Conservation (phyloP, 2,113 vertebrate species). For the Cyprinus carpio region DNA sequence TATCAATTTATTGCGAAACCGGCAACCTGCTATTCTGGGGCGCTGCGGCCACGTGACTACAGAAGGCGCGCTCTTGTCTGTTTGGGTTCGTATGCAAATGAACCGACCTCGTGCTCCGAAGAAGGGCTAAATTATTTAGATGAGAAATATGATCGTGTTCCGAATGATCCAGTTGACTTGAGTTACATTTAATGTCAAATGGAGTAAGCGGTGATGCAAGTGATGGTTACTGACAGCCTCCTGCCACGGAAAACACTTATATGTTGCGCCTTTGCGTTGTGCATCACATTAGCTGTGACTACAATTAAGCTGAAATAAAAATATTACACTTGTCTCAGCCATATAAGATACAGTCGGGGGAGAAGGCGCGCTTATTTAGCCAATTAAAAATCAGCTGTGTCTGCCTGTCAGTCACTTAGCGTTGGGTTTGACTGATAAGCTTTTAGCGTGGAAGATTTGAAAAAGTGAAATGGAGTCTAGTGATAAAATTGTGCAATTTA, state of each 20-base stretch:
- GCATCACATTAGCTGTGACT: not conserved
- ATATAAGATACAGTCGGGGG: not conserved
- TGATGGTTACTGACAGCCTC: not conserved
- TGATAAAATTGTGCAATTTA: not conserved
- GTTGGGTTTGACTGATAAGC: not conserved
- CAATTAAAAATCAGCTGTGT: too few relatives aligned
- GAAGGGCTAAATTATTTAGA: constrained; percentile 67
- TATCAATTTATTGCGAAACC: not conserved
- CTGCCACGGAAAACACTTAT: not conserved
- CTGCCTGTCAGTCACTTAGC: not conserved
- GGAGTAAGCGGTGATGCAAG: not conserved
- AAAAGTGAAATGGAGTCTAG: not conserved
- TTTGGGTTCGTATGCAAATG: constrained; percentile 77
- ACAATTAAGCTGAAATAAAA: not conserved
- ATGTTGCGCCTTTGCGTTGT: not conserved
- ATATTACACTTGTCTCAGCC: not conserved
- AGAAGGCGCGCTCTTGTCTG: constrained; percentile 51
- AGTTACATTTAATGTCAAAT: not conserved
- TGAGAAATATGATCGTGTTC: constrained; percentile 53
- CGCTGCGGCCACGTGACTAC: constrained; percentile 2
- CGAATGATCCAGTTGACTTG: constrained; percentile 39
- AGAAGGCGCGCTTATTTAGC: too few relatives aligned
- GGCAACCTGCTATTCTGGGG: not conserved
- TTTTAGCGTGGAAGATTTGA: not conserved
- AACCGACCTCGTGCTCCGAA: constrained; percentile 44